Base-by-base conservation (phyloP, 1,140 invertebrate genomes). In the Diorhabda elongata region DNA sequence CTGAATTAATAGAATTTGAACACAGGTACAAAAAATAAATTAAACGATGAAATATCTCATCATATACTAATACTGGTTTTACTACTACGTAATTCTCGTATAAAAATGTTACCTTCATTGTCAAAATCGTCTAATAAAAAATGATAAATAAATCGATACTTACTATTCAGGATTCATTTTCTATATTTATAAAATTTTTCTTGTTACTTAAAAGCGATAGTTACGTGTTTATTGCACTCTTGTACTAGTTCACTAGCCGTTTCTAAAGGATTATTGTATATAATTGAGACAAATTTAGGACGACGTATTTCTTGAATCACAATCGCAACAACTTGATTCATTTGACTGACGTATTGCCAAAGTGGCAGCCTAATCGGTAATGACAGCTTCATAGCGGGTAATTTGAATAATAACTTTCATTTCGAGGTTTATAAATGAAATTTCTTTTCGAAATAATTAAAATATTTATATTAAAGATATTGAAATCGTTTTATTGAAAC, bases 101-200 rank as follows among this genome's bases (percentile, higher is more conserved):
- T 67, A 52, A 67, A 74, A 74, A 72, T 64, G 65, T 52, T 63
- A 66, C 66, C 44, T 56, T 65, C 59, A 67, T 69, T 69, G 70
- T 73, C 70, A 69, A 71, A 67, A 70, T 68, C 9, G 42, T 45
- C 65, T 56, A 70, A 71, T 70, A 58, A 64, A 73, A 75, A 77
- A 69, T 57, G 63, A 63, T 70, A 72, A 71, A 73, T 65, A 75
- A 79, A 80, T 79, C 78, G 74, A 80, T 80, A 81, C 80, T 81
- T 70, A 81, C 80, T 81, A 81, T 75, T 81, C 80, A 3, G 80
- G 80, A 80, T 81, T 79, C 80, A 81, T 81, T 73, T 73, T 78
- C 64, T 62, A 42, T 26, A 44, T 65, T 44, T 66, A 61, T 66
- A 63, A 64, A 4, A 9, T 61, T 43, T 64, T 8, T 43, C 7